phyloP scores from a whole-genome alignment of 2,113 vertebrate genomes.

The Baryphthengus martii region DNA sequence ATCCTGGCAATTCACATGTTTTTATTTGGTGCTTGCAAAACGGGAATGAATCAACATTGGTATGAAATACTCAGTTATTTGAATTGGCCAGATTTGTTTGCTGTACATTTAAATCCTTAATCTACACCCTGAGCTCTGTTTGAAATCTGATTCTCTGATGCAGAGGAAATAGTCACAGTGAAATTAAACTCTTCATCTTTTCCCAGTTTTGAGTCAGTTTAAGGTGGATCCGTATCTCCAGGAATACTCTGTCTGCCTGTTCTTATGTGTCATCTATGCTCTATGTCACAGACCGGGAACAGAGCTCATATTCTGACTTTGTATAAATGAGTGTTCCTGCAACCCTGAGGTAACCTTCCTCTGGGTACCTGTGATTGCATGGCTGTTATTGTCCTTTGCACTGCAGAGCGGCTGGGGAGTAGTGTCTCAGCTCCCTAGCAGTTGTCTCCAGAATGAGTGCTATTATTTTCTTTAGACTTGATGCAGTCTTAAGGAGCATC shows the following conservation, averaged over 20 bases:
- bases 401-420: background rate
- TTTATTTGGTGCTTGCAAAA: background rate
- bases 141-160: background rate
- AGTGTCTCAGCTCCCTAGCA: background rate
- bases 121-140: background rate
- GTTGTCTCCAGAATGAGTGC: background rate
- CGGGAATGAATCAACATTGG: background rate
- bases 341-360: background rate
- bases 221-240: background rate
- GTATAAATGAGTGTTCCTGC: background rate
- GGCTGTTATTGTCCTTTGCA: background rate
- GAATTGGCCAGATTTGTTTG: background rate
- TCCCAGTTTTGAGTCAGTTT: background rate
- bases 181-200: background rate
- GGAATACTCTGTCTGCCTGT: background rate
- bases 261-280: background rate
- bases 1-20: background rate
- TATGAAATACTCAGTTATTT: constrained; percentile 1
- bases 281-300: background rate
- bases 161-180: background rate
- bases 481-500: background rate
- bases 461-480: background rate
- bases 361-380: background rate
- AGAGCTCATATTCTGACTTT: background rate
- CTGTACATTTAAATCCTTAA: background rate